Percentiles rank a stretch among this genome's conserved stretches.
phyloP scores from a whole-genome alignment of 2,888 invertebrate genomes.

The Leptothorax acervorum region DNA sequence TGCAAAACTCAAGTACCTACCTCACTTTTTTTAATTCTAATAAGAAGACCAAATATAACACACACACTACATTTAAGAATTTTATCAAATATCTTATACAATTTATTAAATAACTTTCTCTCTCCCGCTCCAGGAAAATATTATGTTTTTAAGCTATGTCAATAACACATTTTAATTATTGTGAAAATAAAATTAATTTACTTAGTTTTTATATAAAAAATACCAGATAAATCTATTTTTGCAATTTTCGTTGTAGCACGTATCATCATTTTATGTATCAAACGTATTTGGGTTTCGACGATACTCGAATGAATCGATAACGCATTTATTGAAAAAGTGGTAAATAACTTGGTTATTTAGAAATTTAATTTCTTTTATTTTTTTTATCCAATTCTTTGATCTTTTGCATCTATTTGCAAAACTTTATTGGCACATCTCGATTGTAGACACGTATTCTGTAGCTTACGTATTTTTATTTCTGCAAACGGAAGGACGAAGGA shows the following conservation, averaged over 20 bases:
- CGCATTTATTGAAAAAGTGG: conserved; percentile 15
- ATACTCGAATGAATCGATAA: background rate
- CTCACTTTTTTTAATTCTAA: background rate
- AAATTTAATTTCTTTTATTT: conserved; percentile 1
- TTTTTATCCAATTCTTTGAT: conserved; percentile 1
- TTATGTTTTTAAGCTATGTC: background rate
- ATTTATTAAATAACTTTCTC: background rate
- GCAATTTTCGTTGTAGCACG: background rate
- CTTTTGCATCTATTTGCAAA: conserved; percentile 1
- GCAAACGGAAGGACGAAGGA: conserved; percentile 1
- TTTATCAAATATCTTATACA: background rate
- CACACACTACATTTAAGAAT: background rate
- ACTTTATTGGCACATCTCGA: conserved; percentile 22
- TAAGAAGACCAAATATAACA: background rate
- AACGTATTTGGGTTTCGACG: background rate
- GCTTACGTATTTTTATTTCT: conserved; percentile 2
- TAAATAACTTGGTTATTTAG: conserved; percentile 17
- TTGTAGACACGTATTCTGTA: conserved; percentile 10
- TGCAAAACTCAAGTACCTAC: background rate
- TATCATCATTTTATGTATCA: conserved; percentile 6
- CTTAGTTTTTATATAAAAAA: conserved; percentile 31
- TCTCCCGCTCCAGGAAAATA: background rate
- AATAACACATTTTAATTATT: conserved; percentile 34
- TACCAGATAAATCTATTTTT: background rate
- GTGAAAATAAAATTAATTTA: conserved; percentile 7